Percentiles rank a stretch among this genome's conserved stretches.
phyloP scores from a whole-genome alignment of 2,113 vertebrate genomes.

The Vicugna pacos region DNA sequence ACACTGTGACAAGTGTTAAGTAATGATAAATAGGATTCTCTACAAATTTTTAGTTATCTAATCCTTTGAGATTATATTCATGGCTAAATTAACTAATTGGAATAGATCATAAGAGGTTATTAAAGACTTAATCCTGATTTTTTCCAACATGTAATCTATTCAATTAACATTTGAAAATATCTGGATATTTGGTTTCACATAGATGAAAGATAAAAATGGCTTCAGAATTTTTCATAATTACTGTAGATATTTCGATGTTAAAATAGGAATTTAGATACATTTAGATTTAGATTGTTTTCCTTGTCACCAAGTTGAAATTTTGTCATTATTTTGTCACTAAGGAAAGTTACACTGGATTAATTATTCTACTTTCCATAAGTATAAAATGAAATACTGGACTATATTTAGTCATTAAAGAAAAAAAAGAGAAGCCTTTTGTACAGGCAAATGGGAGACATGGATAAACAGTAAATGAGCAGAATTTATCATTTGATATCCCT shows the following conservation, averaged over 20 bases:
- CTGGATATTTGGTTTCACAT: not conserved
- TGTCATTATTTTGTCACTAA: not conserved
- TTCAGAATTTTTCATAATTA: not conserved
- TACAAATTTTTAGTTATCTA: slow-evolving; percentile 77
- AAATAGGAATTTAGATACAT: not conserved
- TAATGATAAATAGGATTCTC: slow-evolving; percentile 78
- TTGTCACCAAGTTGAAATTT: not conserved
- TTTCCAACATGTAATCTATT: not conserved
- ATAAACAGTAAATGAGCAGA: not conserved
- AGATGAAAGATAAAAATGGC: not conserved
- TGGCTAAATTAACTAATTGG: slow-evolving; percentile 38
- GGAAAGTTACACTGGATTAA: not conserved
- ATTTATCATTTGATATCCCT: not conserved
- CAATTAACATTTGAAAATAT: slow-evolving; percentile 45
- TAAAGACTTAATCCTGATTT: slow-evolving; percentile 48
- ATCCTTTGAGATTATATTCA: slow-evolving; percentile 62
- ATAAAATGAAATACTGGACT: not conserved
- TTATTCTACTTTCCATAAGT: not conserved
- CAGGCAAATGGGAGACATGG: not conserved
- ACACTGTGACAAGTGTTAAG: slow-evolving; percentile 60
- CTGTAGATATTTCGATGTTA: not conserved
- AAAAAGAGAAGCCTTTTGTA: not conserved
- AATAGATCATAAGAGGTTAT: slow-evolving; percentile 17
- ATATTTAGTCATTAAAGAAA: not conserved
- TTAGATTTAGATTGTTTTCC: not conserved